Conservation (phyloP, 2,888 invertebrate species). For the Omphaloscelis lunosa region DNA sequence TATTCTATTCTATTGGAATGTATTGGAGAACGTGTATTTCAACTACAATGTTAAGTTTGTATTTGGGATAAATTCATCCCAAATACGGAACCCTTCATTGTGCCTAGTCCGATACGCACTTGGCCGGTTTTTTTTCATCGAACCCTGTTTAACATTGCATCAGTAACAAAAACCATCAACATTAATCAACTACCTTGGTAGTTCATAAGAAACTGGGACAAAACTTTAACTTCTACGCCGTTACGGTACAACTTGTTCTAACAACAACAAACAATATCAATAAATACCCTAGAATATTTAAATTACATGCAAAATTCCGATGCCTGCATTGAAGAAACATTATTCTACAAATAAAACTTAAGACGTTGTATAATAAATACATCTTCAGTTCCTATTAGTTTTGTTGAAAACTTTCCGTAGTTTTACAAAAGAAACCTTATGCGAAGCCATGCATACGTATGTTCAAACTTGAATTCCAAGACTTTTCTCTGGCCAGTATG, state of each 20-base stretch:
- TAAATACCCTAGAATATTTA: neutral
- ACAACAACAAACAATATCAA: neutral
- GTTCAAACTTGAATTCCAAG: neutral
- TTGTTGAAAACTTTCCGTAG: constrained; percentile 9
- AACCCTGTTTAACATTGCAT: neutral
- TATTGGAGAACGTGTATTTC: no score
- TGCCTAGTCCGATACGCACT: no score
- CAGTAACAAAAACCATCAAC: neutral
- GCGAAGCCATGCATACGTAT: neutral
- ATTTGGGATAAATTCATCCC: no score
- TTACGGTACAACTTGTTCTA: neutral
- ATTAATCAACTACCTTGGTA: neutral
- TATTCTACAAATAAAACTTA: constrained; percentile 23
- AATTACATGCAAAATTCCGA: neutral
- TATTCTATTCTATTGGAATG: no score
- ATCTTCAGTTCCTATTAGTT: constrained; percentile 30
- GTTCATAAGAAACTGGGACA: neutral
- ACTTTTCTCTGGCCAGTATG: neutral
- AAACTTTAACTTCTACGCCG: neutral
- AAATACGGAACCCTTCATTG: no score
- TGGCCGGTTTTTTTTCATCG: no score
- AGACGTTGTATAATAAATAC: constrained; percentile 10
- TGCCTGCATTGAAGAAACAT: neutral
- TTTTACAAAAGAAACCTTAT: constrained; percentile 4
- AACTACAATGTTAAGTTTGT: no score